Conservation (phyloP, 2,113 vertebrate genomes). For the Dipodomys spectabilis region DNA sequence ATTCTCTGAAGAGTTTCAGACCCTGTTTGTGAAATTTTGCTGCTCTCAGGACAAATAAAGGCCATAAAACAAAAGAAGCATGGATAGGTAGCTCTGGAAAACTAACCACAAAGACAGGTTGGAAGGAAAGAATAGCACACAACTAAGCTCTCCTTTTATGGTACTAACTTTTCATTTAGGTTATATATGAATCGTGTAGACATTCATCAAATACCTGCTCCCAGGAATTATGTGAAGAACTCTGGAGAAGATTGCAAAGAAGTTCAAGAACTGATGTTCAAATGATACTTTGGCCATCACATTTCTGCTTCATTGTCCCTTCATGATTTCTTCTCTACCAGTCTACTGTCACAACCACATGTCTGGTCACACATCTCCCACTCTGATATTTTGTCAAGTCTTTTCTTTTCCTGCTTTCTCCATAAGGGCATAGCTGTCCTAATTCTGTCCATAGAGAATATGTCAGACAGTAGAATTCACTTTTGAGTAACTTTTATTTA, state of each 20-base stretch:
- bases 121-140: neutral
- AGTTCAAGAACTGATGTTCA: neutral
- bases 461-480: neutral
- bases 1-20: neutral
- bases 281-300: fast-evolving
- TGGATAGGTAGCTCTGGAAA: neutral
- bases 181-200: neutral
- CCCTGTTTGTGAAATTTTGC: neutral
- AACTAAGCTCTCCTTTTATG: neutral
- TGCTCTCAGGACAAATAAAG: slow-evolving; percentile 5
- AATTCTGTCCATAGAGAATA: neutral
- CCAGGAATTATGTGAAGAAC: neutral
- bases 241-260: neutral
- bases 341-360: neutral
- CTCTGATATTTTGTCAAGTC: neutral
- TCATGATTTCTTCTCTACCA: neutral
- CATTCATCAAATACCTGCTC: neutral
- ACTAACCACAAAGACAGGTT: neutral
- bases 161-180: neutral
- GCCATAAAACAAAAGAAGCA: neutral
- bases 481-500: neutral
- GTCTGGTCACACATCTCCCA: neutral
- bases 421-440: neutral
- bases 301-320: neutral
- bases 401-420: neutral